Percentiles rank a stretch among this genome's conserved stretches.
Evolutionary conservation across 2,797 vertebrate genomes (phyloP).

Genomic region (Parambassis ranga): DNA sequence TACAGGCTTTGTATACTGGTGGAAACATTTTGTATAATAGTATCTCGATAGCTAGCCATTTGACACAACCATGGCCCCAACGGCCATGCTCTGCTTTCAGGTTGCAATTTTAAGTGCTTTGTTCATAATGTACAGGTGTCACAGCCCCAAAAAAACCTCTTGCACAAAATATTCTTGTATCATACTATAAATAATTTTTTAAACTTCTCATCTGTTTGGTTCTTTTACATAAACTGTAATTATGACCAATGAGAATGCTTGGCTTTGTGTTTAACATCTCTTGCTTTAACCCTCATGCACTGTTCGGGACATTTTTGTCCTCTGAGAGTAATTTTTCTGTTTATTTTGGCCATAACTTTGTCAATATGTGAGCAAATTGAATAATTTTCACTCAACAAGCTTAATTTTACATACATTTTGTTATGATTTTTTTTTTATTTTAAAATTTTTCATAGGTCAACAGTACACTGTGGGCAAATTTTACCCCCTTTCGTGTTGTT

Average conservation of each 20-base stretch:
- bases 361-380: too few relatives aligned
- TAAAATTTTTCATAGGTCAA: too few relatives aligned
- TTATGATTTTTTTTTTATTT: not conserved
- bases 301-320: too few relatives aligned
- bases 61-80: conserved; percentile 69
- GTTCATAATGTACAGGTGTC: conserved; percentile 86
- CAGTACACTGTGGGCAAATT: too few relatives aligned
- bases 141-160: conserved; percentile 89
- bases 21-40: conserved; percentile 73
- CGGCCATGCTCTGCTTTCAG: conserved; percentile 72
- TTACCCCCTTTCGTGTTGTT: too few relatives aligned
- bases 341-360: too few relatives aligned
- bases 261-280: conserved; percentile 19
- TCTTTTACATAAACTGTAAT: conserved; percentile 39
- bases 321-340: too few relatives aligned
- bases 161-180: conserved; percentile 99
- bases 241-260: not conserved
- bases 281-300: too few relatives aligned
- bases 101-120: conserved; percentile 76
- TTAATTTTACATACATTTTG: not conserved
- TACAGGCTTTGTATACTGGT: conserved; percentile 74
- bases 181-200: conserved; percentile 97
- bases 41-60: conserved; percentile 57
- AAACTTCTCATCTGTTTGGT: conserved; percentile 68
- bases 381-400: too few relatives aligned